phyloP scores from a whole-genome alignment of 2,113 vertebrate species.

The Saguinus midas region DNA sequence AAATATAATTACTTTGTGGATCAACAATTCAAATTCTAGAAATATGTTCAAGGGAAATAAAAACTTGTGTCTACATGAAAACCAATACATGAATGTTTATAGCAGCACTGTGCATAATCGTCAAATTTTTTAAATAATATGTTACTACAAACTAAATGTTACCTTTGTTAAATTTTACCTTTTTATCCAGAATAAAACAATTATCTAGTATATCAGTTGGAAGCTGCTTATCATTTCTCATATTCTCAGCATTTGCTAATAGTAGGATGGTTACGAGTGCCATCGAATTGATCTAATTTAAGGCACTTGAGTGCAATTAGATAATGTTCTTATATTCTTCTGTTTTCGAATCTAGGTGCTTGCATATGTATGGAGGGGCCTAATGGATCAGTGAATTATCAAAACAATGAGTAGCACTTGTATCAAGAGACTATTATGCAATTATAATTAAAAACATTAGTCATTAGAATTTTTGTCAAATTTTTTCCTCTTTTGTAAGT shows the following conservation, averaged over 20 bases:
- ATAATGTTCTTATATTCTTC: conserved; percentile 18
- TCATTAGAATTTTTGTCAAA: conserved; percentile 60
- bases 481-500: background rate
- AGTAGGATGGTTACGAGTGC: background rate
- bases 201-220: background rate
- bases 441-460: conserved; percentile 69
- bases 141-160: background rate
- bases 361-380: background rate
- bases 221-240: conserved; percentile 11
- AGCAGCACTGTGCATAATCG: background rate
- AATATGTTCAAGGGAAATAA: background rate
- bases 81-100: background rate
- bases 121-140: conserved; percentile 2
- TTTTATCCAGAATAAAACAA: background rate
- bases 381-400: conserved; percentile 50
- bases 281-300: conserved; percentile 52
- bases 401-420: conserved; percentile 56
- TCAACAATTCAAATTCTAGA: background rate
- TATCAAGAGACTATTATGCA: conserved; percentile 64
- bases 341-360: background rate
- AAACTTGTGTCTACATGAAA: background rate
- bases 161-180: conserved; percentile 3
- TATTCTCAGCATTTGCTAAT: conserved; percentile 23
- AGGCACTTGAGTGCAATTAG: conserved; percentile 33
- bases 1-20: background rate